Evolutionary conservation across 2,888 invertebrate genomes (phyloP).

Genomic region (Amphipyra berbera): DNA sequence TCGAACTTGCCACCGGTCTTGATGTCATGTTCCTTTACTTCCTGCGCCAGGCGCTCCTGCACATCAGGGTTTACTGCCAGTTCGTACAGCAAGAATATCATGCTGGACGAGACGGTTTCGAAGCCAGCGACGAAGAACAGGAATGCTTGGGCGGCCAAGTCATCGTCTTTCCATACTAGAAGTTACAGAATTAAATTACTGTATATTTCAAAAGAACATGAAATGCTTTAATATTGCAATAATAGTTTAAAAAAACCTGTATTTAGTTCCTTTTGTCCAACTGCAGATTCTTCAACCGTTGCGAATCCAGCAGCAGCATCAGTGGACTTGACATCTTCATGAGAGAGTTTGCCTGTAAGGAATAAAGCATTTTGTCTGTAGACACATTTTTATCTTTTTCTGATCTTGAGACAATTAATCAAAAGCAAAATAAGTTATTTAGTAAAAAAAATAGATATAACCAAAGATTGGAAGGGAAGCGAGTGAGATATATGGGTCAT

Average conservation of each 20-base stretch:
- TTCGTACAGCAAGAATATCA: conserved; percentile 71
- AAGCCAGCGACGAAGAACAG: conserved; percentile 76
- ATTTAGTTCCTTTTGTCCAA: conserved; percentile 69
- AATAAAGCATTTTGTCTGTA: background rate
- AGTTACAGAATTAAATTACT: background rate
- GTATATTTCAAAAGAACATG: too few relatives aligned
- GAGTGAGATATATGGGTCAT: too few relatives aligned
- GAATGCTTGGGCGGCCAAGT: conserved; percentile 71
- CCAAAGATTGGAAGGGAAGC: too few relatives aligned
- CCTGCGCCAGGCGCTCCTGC: conserved; percentile 70
- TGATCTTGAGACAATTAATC: too few relatives aligned
- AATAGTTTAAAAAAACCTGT: conserved; percentile 61
- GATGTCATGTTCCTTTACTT: conserved; percentile 67
- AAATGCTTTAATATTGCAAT: too few relatives aligned
- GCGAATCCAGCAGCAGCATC: conserved; percentile 77
- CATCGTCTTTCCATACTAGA: conserved; percentile 67
- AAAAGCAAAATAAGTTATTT: too few relatives aligned
- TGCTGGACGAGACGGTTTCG: conserved; percentile 69
- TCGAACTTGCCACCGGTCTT: conserved; percentile 80
- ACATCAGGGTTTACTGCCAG: conserved; percentile 72
- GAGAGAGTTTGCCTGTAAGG: conserved; percentile 55
- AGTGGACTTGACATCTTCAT: conserved; percentile 63
- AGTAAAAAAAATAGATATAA: too few relatives aligned
- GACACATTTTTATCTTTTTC: too few relatives aligned
- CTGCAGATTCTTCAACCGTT: conserved; percentile 78